Percentiles rank a stretch among this genome's conserved stretches.
These are phyloP conservation scores for Tromatobia lineatoria DNA, from an alignment of 2,888 invertebrate species.

Conservation along the genomic window DNA sequence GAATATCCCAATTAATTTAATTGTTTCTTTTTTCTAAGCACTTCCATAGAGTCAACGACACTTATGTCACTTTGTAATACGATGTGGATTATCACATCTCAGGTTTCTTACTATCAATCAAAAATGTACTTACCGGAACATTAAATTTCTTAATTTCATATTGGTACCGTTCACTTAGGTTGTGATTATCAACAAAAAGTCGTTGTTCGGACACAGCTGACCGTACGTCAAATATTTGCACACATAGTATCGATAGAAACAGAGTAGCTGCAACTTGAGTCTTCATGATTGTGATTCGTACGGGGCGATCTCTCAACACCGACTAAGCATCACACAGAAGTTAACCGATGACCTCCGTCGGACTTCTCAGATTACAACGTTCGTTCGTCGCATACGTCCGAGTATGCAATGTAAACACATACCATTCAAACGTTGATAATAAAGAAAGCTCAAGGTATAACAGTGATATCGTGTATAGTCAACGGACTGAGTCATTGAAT, in stretches of 20 bases:
- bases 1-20: too few species aligned
- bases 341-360: slow-evolving; percentile 65
- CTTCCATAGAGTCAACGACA: too few species aligned
- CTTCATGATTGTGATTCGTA: slow-evolving; percentile 64
- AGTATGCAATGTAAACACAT: slow-evolving; percentile 12
- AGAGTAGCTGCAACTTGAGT: slow-evolving; percentile 52
- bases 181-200: slow-evolving; percentile 15
- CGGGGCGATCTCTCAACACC: slow-evolving; percentile 61
- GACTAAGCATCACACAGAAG: slow-evolving; percentile 61
- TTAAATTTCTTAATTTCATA: slow-evolving; percentile 86
- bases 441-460: background rate
- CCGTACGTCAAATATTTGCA: slow-evolving; percentile 39
- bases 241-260: slow-evolving; percentile 57
- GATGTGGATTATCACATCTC: too few species aligned
- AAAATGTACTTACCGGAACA: slow-evolving; percentile 86
- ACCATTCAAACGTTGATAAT: background rate
- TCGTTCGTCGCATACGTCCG: background rate
- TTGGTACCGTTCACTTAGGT: slow-evolving; percentile 73
- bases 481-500: too few species aligned
- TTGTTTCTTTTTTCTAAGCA: too few species aligned
- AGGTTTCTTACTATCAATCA: background rate
- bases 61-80: too few species aligned
- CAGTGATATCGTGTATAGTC: background rate
- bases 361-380: slow-evolving; percentile 52
- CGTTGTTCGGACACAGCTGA: slow-evolving; percentile 40